Evolutionary conservation across 2,113 vertebrate genomes (phyloP).

Genomic region (Myrmecophaga tridactyla): DNA sequence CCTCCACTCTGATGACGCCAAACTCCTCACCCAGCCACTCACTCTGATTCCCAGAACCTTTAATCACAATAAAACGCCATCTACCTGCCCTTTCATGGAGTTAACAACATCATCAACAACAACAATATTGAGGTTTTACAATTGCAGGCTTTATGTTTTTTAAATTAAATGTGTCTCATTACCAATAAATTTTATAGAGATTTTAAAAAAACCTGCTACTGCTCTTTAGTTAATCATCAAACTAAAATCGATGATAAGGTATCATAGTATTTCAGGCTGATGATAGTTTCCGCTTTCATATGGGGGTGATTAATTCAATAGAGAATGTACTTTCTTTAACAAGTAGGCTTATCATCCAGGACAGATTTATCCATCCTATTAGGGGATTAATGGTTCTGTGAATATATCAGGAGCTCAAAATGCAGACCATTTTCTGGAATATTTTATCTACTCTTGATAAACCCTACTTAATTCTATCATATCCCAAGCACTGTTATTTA

Average conservation of each 20-base stretch:
- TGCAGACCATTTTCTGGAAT: conserved; percentile 53
- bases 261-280: conserved; percentile 58
- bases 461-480: conserved; percentile 61
- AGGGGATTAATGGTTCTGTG: conserved; percentile 65
- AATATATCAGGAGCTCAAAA: conserved; percentile 65
- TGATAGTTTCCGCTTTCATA: conserved; percentile 52
- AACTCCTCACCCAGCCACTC: not conserved
- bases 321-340: conserved; percentile 67
- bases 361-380: conserved; percentile 71
- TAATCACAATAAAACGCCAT: not conserved
- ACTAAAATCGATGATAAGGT: conserved; percentile 62
- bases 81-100: not conserved
- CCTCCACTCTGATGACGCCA: not conserved
- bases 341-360: conserved; percentile 70
- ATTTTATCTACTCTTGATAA: conserved; percentile 67
- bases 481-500: conserved; percentile 40
- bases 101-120: not conserved
- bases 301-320: conserved; percentile 69
- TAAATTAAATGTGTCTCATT: not conserved
- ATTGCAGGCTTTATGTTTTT: not conserved
- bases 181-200: not conserved
- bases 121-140: not conserved
- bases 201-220: not conserved
- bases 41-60: not conserved
- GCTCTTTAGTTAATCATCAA: conserved; percentile 47